Percentiles rank a stretch among this genome's conserved stretches.
phyloP scores from a whole-genome alignment of 1,140 invertebrate genomes.

The Trialeurodes vaporariorum region DNA sequence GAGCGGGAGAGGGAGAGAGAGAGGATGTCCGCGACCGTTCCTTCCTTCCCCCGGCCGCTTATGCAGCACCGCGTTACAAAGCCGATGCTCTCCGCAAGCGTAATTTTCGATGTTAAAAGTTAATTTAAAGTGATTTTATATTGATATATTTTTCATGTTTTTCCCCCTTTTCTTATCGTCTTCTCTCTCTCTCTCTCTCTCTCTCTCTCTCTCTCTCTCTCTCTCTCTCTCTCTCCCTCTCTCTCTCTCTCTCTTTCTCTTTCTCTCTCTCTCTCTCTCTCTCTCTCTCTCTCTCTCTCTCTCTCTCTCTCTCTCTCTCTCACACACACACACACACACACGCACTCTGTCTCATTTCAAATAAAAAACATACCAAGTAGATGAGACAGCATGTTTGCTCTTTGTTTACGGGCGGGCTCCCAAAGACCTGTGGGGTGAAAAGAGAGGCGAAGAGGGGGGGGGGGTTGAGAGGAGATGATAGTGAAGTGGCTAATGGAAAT shows the following conservation, averaged over 20 bases:
- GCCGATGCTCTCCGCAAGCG: background rate
- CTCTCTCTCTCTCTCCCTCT: background rate
- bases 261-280: no score
- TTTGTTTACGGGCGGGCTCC: background rate
- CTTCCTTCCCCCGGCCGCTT: no score
- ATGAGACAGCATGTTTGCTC: slow-evolving; percentile 2
- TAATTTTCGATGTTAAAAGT: background rate
- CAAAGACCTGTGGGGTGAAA: background rate
- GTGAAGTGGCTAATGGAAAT: background rate
- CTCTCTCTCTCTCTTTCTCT: background rate
- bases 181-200: no score
- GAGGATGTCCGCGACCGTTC: no score
- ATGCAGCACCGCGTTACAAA: background rate
- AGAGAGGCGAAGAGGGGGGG: background rate
- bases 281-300: background rate
- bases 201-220: no score
- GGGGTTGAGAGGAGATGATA: slow-evolving; percentile 3
- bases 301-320: background rate
- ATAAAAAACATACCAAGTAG: background rate
- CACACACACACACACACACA: no score
- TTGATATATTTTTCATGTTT: background rate
- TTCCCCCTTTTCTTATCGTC: background rate
- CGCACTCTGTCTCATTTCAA: background rate
- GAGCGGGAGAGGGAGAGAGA: no score
- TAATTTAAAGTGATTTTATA: background rate